Evolutionary conservation across 2,797 vertebrate genomes (phyloP).

Genomic region (Meriones psammophilus): DNA sequence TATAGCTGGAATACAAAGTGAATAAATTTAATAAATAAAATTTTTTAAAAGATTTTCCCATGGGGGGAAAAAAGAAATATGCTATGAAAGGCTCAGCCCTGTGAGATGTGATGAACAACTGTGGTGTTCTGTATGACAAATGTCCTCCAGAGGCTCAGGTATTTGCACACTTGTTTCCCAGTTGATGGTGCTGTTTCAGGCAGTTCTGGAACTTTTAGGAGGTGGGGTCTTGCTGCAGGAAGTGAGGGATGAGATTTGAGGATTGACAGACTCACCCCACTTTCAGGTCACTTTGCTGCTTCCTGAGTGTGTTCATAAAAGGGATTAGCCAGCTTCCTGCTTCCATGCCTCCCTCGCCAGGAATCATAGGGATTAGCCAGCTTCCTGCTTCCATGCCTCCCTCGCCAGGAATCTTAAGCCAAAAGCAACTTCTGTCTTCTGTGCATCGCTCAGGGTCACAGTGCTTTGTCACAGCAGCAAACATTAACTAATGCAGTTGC

Average conservation of each 20-base stretch:
- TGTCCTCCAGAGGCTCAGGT: not conserved
- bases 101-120: not conserved
- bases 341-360: no score
- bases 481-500: not conserved
- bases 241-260: not conserved
- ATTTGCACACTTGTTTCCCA: no score
- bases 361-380: not conserved
- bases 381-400: not conserved
- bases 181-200: no score
- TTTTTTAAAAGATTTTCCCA: no score
- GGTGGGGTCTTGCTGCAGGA: not conserved
- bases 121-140: not conserved
- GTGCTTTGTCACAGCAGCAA: not conserved
- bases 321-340: not conserved
- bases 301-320: not conserved
- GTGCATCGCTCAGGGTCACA: not conserved
- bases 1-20: no score
- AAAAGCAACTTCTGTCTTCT: not conserved
- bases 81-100: not conserved
- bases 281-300: not conserved
- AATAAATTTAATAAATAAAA: no score
- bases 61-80: not conserved
- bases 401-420: no score
- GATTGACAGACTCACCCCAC: no score
- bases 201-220: not conserved